Evolutionary conservation across 2,113 vertebrate species (phyloP), one percentile per base, ranked within the genome.

Genomic region (Aphelocoma coerulescens): DNA sequence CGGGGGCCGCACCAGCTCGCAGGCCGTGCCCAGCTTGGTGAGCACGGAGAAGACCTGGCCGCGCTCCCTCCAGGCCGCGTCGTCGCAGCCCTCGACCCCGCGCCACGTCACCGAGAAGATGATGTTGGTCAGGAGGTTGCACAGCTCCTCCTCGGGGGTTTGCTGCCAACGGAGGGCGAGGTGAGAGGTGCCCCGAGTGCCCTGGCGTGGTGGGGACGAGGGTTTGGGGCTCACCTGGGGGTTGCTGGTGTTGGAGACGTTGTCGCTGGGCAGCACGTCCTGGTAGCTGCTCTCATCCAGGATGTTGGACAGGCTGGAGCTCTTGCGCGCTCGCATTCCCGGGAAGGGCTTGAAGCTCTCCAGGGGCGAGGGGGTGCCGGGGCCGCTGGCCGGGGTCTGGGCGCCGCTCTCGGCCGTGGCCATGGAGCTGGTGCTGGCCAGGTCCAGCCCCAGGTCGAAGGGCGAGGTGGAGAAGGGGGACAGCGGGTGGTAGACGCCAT

Each of bases 11-110:
- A 99, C 99, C 41, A 99, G 98, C 43, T 99, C 98, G 27, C 99
- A 99, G 4, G 99, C 99, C 0, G 99, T 97, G 51, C 99, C 99
- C 91, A 99, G 98, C 97, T 99, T 99, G 88, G 99, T 99, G 94
- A 99, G 99, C 92, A 99, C 99, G 0, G 99, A 99, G 97, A 99
- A 99, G 43, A 99, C 99, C 97, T 99, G 99, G 33, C 99, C 99
- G 0, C 99, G 98, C 44, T 99, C 99, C 55, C 99, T 96, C 99
- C 99, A 99, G 0, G 99, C 98, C 0, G 67, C 92, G 7, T 99
- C 99, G 0, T 99, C 99, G 0, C 97, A 92, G 26, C 98, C 99
- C 48, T 99, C 99, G 14, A 98, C 98, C 0, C 99, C 99, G 0
- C 98, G 98, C 99, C 99, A 99, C 8, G 98, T 98, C 96, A 99